Percentiles rank a stretch among this genome's conserved stretches.
These are phyloP conservation scores for Alitta virens DNA, from an alignment of 2,888 invertebrate genomes.

Conservation along the genomic window DNA sequence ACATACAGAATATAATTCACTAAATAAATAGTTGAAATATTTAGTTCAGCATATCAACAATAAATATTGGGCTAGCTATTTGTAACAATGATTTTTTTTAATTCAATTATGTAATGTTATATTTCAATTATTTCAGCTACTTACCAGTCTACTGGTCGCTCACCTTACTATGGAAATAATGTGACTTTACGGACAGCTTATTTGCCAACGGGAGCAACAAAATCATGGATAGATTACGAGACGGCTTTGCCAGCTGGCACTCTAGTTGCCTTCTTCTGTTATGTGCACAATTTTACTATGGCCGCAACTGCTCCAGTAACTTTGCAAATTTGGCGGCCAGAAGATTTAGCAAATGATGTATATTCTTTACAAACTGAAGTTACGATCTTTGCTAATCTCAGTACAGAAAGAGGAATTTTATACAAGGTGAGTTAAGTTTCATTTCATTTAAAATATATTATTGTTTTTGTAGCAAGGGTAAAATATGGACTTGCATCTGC, in stretches of 20 bases:
- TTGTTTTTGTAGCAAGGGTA: no score
- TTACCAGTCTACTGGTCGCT: no score
- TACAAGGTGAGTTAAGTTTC: constrained; percentile 21
- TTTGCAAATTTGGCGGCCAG: constrained; percentile 28
- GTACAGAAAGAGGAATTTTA: constrained; percentile 13
- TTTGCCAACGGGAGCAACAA: constrained; percentile 19
- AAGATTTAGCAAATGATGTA: constrained; percentile 9
- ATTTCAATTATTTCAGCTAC: no score
- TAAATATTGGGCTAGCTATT: no score
- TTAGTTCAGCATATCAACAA: no score
- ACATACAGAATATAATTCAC: no score
- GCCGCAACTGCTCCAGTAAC: constrained; percentile 2
- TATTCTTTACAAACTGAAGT: constrained; percentile 21
- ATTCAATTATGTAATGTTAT: no score
- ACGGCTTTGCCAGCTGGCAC: constrained; percentile 21
- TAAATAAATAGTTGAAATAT: no score
- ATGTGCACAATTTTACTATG: constrained; percentile 18
- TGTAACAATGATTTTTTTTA: no score
- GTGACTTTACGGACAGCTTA: constrained; percentile 19
- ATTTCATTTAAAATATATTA: not conserved
- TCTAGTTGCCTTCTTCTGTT: constrained; percentile 22
- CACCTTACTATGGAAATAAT: constrained; percentile 24
- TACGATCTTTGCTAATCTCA: constrained; percentile 3
- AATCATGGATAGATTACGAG: constrained; percentile 28
- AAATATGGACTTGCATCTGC: no score